Evolutionary conservation across 2,113 vertebrate genomes (phyloP).

Genomic region (Oryzias celebensis): DNA sequence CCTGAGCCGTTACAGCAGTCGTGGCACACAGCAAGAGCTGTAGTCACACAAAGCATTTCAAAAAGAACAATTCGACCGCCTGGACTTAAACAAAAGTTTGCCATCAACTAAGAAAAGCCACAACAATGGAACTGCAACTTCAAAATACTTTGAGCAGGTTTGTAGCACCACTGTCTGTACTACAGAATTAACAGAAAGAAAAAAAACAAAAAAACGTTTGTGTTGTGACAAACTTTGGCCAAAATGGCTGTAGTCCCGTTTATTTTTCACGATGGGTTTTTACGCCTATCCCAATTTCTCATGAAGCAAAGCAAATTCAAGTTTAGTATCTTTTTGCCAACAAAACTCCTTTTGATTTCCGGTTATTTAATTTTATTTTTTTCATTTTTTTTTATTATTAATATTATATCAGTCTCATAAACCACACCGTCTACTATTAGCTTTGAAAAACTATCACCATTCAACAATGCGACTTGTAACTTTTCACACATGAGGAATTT

Average conservation of each 20-base stretch:
- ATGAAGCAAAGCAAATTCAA: constrained; percentile 63
- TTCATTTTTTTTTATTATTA: constrained; percentile 26
- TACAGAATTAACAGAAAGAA: constrained; percentile 40
- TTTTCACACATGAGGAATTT: constrained; percentile 75
- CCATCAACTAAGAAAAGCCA: constrained; percentile 75
- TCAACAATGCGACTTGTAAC: constrained; percentile 80
- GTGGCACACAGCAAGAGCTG: too few relatives aligned
- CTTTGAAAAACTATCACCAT: constrained; percentile 71
- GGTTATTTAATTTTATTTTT: constrained; percentile 10
- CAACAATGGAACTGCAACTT: constrained; percentile 80
- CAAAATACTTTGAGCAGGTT: constrained; percentile 74
- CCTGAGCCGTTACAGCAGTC: constrained; percentile 24
- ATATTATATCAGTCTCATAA: constrained; percentile 74
- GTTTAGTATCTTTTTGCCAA: constrained; percentile 56
- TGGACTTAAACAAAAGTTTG: constrained; percentile 68
- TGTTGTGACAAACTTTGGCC: constrained; percentile 50
- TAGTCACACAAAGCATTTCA: constrained; percentile 12
- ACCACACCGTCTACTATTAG: constrained; percentile 74
- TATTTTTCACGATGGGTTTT: constrained; percentile 17
- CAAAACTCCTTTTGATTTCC: constrained; percentile 72
- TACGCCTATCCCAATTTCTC: constrained; percentile 31
- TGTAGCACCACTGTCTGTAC: constrained; percentile 73
- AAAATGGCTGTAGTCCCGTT: constrained; percentile 46
- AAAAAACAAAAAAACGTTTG: constrained; percentile 31
- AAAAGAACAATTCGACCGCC: constrained; percentile 57